phyloP scores from a whole-genome alignment of 2,888 invertebrate species.

The Biston stratarius region DNA sequence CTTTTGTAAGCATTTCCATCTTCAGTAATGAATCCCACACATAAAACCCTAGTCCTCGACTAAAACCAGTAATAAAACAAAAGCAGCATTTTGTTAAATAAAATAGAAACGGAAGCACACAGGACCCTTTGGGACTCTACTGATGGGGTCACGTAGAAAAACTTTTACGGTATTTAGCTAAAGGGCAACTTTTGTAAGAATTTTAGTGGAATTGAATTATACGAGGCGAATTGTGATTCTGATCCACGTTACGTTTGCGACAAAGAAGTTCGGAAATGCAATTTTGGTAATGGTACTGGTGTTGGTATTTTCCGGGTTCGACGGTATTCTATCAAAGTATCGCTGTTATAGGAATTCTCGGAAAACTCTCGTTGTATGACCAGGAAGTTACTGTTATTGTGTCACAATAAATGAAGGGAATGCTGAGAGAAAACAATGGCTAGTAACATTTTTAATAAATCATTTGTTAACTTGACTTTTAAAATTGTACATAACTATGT shows the following conservation, averaged over 20 bases:
- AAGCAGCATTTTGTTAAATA: slow-evolving; percentile 63
- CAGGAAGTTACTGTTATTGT: slow-evolving; percentile 4
- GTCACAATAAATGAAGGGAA: background rate
- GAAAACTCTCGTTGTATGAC: slow-evolving; percentile 9
- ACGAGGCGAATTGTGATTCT: slow-evolving; percentile 50
- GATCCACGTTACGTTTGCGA: slow-evolving; percentile 39
- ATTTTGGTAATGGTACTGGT: slow-evolving; percentile 41
- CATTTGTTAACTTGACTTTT: background rate
- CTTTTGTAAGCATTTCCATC: slow-evolving; percentile 53
- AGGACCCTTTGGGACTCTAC: slow-evolving; percentile 58
- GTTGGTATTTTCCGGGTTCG: slow-evolving; percentile 33
- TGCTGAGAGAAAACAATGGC: background rate
- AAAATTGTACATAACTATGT: background rate
- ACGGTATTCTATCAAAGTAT: slow-evolving; percentile 12
- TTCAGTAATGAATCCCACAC: slow-evolving; percentile 59
- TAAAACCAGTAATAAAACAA: slow-evolving; percentile 72
- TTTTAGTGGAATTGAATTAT: slow-evolving; percentile 65
- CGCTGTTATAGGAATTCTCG: slow-evolving; percentile 11
- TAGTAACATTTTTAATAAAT: background rate
- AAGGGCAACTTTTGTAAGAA: slow-evolving; percentile 62
- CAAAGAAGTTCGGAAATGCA: slow-evolving; percentile 42
- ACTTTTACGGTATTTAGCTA: slow-evolving; percentile 79
- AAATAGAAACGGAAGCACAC: slow-evolving; percentile 62
- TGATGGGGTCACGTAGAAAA: slow-evolving; percentile 80
- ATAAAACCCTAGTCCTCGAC: slow-evolving; percentile 57